phyloP scores from a whole-genome alignment of 2,888 invertebrate genomes.

The Eumerus sabulonum region DNA sequence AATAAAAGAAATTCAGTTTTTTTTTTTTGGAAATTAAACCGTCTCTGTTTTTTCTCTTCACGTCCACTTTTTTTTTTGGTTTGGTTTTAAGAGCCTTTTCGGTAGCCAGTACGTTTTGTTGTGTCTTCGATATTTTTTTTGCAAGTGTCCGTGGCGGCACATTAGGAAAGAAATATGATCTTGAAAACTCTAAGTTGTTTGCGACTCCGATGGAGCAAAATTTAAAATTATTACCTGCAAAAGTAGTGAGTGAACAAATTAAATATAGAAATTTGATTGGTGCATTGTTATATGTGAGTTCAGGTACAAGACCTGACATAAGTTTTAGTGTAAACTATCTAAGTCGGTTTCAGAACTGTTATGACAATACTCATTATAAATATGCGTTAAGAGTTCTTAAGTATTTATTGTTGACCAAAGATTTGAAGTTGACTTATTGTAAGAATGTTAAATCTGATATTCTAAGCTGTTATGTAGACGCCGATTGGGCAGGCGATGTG shows the following conservation, averaged over 20 bases:
- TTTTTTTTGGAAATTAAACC: too few species aligned
- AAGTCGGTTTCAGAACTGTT: slow-evolving; percentile 74
- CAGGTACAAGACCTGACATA: slow-evolving; percentile 68
- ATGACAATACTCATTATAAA: slow-evolving; percentile 68
- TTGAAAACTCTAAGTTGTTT: slow-evolving; percentile 38
- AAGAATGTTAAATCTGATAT: slow-evolving; percentile 45
- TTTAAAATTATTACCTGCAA: slow-evolving; percentile 34
- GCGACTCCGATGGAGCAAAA: slow-evolving; percentile 48
- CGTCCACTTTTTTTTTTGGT: too few species aligned
- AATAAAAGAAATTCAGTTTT: too few species aligned
- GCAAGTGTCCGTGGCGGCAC: too few species aligned
- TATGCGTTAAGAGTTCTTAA: slow-evolving; percentile 15
- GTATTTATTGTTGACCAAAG: slow-evolving; percentile 71
- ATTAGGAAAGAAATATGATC: too few species aligned
- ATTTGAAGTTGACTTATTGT: slow-evolving; percentile 69
- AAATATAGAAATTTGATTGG: slow-evolving; percentile 70
- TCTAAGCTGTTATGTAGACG: slow-evolving; percentile 71
- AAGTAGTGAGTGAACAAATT: neutral
- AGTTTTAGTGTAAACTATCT: slow-evolving; percentile 50
- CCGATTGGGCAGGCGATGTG: slow-evolving; percentile 74
- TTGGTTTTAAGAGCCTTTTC: too few species aligned
- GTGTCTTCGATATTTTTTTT: too few species aligned
- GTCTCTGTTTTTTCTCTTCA: too few species aligned
- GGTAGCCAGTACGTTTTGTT: too few species aligned
- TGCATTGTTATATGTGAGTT: slow-evolving; percentile 72